These are phyloP conservation scores for Drosophila recens DNA, from an alignment of 2,888 invertebrate species.

Conservation along the genomic window DNA sequence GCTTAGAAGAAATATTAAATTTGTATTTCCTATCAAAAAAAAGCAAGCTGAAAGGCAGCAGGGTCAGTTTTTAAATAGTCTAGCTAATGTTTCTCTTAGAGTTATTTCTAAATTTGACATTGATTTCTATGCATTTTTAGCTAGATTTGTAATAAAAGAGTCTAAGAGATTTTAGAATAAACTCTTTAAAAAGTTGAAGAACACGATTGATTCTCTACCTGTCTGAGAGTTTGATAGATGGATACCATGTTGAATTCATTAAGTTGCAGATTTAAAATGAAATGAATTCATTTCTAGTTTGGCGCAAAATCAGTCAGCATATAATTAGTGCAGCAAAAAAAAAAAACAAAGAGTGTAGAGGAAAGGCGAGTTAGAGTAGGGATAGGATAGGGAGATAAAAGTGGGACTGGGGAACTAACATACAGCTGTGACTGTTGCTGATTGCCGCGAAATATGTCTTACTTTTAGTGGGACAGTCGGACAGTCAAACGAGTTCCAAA, in stretches of 20 bases:
- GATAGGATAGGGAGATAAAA: background rate
- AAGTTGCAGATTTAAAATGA: background rate
- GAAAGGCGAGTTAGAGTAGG: background rate
- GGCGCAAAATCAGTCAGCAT: slow-evolving; percentile 62
- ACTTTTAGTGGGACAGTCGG: slow-evolving; percentile 36
- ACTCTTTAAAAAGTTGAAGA: too few species aligned
- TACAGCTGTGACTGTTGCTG: slow-evolving; percentile 56
- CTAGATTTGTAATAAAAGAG: too few species aligned
- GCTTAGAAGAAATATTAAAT: too few species aligned
- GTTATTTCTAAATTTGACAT: too few species aligned
- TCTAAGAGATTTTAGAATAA: too few species aligned
- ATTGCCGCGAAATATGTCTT: slow-evolving; percentile 75
- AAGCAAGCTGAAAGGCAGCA: too few species aligned
- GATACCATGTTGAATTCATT: background rate
- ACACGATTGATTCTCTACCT: too few species aligned
- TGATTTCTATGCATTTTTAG: too few species aligned
- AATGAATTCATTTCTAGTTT: slow-evolving; percentile 13
- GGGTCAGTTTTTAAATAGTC: too few species aligned
- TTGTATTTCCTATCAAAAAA: too few species aligned
- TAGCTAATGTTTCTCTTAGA: too few species aligned
- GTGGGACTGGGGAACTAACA: slow-evolving; percentile 9
- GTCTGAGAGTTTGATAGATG: background rate
- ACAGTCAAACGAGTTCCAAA: slow-evolving; percentile 40
- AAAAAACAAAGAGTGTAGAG: background rate
- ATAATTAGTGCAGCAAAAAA: slow-evolving; percentile 42